Conservation (phyloP, 64 coral and sea anemone genomes). For the Pachyseris speciosa region DNA sequence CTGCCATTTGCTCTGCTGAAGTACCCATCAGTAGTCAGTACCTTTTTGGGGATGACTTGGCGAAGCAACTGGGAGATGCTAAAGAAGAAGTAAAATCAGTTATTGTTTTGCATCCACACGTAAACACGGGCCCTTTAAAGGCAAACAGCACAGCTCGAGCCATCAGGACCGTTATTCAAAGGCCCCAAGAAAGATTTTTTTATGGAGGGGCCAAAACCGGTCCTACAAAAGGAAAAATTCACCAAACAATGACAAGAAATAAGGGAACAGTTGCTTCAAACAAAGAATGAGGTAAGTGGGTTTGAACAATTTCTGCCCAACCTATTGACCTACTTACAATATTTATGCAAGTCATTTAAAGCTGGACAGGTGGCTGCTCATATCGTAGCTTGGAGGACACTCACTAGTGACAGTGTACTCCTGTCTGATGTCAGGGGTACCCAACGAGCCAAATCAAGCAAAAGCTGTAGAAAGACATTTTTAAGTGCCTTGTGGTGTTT, state of each 20-base stretch:
- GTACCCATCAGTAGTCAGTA: not conserved
- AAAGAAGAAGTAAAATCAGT: slow-evolving; percentile 36
- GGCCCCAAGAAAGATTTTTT: slow-evolving; percentile 21
- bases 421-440: too few species aligned
- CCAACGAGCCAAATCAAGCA: too few species aligned
- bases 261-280: not conserved
- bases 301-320: not conserved
- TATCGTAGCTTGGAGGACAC: not conserved
- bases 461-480: too few species aligned
- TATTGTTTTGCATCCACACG: not conserved
- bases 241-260: slow-evolving; percentile 11
- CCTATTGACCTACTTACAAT: not conserved
- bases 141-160: not conserved
- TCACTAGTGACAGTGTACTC: slow-evolving; percentile 4
- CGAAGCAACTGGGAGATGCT: slow-evolving; percentile 34
- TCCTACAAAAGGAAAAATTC: slow-evolving; percentile 25
- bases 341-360: slow-evolving; percentile 14
- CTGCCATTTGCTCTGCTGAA: slow-evolving; percentile 2
- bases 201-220: not conserved
- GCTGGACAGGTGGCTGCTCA: slow-evolving; percentile 4
- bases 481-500: too few species aligned
- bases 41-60: slow-evolving; percentile 32
- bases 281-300: slow-evolving; percentile 26
- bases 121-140: not conserved
- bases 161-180: not conserved